Base-by-base conservation (phyloP, 2,888 invertebrate genomes). In the Osedax fenrisi region DNA sequence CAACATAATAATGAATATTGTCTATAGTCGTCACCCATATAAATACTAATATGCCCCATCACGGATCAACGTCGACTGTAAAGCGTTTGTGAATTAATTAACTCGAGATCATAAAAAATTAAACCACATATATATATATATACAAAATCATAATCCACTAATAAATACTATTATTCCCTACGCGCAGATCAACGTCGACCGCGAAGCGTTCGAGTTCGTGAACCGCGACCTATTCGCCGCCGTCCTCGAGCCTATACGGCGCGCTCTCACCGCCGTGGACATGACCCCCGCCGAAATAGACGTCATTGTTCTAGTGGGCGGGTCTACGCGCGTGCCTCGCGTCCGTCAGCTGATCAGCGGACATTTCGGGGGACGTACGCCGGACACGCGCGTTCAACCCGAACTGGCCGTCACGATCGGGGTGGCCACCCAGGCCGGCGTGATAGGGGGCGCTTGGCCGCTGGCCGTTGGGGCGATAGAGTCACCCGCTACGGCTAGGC, bases 391-490 rank as follows among this genome's bases (percentile, higher is more conserved):
- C 0, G 78, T 84, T 21, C 86, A 87, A 76, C 87, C 87, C 0
- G 86, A 87, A 76, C 79, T 87, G 68, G 86, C 87, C 1, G 86
- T 87, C 0, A 86, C 82, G 1, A 83, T 84, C 3, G 87, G 87
- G 1, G 86, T 86, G 23, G 82, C 86, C 3, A 84, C 86, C 26
- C 87, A 87, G 78, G 86, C 86, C 2, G 87, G 86, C 13, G 86
- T 87, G 27, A 80, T 87, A 27, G 86, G 86, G 24, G 86, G 86
- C 3, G 85, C 85, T 79, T 87, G 86, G 87, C 86, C 86, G 0
- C 80, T 87, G 59, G 83, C 84, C 73, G 86, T 87, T 70, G 83
- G 84, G 78, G 85, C 84, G 68, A 82, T 84, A 2, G 85, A 85
- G 17, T 41, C 41, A 10, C 41, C 41, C 10, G 17, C 10, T 17